These are phyloP conservation scores for Augochlora pura DNA, from an alignment of 1,140 invertebrate species.

Conservation along the genomic window DNA sequence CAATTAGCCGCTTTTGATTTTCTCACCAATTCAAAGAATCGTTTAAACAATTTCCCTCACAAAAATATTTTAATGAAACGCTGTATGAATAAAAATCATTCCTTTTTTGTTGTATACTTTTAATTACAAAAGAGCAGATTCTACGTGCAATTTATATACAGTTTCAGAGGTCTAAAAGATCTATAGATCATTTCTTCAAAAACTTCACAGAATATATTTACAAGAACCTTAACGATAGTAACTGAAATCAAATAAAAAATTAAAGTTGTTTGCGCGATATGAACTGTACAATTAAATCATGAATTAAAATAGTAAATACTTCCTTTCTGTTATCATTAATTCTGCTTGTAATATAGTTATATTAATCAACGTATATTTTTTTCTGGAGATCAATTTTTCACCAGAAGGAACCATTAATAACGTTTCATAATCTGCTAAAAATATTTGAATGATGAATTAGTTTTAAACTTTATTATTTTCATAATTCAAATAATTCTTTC, in stretches of 20 bases:
- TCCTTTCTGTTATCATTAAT: slow-evolving; percentile 5
- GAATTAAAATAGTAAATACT: slow-evolving; percentile 7
- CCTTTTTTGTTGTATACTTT: slow-evolving; percentile 18
- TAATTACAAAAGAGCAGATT: slow-evolving; percentile 47
- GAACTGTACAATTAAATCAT: slow-evolving; percentile 25
- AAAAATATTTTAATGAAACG: slow-evolving; percentile 1
- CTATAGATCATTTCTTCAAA: slow-evolving; percentile 28
- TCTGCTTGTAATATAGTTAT: slow-evolving; percentile 10
- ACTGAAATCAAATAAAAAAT: slow-evolving; percentile 20
- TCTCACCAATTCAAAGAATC: not conserved
- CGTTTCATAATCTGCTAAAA: slow-evolving; percentile 2
- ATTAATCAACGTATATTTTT: not conserved
- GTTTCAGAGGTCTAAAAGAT: slow-evolving; percentile 35
- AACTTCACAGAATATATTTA: slow-evolving; percentile 43
- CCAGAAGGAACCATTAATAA: slow-evolving; percentile 2
- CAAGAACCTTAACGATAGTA: slow-evolving; percentile 32
- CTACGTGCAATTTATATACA: slow-evolving; percentile 34
- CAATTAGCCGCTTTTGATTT: not conserved
- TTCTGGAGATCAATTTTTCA: not conserved
- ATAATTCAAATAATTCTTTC: not conserved
- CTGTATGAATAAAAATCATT: slow-evolving; percentile 28
- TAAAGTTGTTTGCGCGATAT: slow-evolving; percentile 4
- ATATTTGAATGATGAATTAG: slow-evolving; percentile 10
- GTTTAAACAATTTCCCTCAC: slow-evolving; percentile 29
- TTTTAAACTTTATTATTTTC: not conserved